Percentiles rank a stretch among this genome's conserved stretches.
These are phyloP conservation scores for Chouioia cunea DNA, from an alignment of 2,888 invertebrate species.

Conservation along the genomic window DNA sequence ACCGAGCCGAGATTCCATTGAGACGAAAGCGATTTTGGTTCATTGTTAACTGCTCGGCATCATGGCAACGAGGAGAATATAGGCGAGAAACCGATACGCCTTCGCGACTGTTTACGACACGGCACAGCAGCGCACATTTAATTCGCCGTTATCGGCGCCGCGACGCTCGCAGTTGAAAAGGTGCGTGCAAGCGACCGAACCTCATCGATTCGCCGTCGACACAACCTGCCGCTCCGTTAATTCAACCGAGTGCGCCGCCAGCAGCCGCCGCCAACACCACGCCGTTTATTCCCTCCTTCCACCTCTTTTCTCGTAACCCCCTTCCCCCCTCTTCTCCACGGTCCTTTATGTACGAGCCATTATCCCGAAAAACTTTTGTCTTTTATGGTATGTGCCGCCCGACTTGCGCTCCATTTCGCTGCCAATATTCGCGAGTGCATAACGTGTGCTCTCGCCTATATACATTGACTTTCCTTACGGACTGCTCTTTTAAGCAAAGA, in stretches of 20 bases:
- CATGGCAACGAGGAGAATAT: too few species aligned
- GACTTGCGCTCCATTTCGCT: too few species aligned
- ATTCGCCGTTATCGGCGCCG: constrained; percentile 27
- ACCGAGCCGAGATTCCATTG: not conserved
- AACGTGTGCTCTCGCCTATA: not conserved
- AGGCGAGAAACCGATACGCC: too few species aligned
- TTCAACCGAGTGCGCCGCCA: constrained; percentile 9
- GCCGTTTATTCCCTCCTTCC: constrained; percentile 6
- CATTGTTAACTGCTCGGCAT: too few species aligned
- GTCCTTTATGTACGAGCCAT: constrained; percentile 28
- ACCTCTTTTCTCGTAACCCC: too few species aligned
- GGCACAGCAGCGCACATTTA: constrained; percentile 8
- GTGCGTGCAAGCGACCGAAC: not conserved
- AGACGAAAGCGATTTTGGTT: too few species aligned
- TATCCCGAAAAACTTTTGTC: constrained; percentile 37
- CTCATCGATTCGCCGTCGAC: constrained; percentile 35
- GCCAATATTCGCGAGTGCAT: too few species aligned
- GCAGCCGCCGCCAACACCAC: constrained; percentile 2
- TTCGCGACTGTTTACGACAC: constrained; percentile 6
- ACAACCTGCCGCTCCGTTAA: constrained; percentile 32
- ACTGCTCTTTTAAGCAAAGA: not conserved
- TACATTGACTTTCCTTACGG: too few species aligned
- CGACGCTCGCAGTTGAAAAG: constrained; percentile 4
- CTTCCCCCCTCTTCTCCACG: not conserved
- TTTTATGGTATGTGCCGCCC: not conserved